Conservation (phyloP, 2,888 invertebrate species). For the Eristalis pertinax region DNA sequence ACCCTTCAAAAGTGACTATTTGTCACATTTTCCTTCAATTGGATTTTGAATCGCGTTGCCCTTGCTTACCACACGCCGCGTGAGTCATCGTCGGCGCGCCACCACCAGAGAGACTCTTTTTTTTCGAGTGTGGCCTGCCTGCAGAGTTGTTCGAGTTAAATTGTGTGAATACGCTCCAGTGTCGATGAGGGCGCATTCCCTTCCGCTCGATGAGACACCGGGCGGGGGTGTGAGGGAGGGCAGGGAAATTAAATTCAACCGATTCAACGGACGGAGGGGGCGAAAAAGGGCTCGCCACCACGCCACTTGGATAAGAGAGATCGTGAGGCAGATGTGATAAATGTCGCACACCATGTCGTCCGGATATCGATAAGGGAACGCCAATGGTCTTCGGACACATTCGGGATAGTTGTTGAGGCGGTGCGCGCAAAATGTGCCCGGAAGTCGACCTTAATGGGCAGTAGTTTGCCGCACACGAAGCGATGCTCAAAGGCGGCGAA, state of each 20-base stretch:
- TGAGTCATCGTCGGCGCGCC: background rate
- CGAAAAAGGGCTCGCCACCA: background rate
- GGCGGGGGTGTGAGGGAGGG: background rate
- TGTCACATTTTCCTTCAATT: slow-evolving; percentile 24
- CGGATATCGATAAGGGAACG: background rate
- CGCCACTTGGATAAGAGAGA: slow-evolving; percentile 44
- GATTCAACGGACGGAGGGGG: background rate
- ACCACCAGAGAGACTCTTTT: no score
- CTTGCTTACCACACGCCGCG: background rate
- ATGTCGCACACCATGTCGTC: slow-evolving; percentile 11
- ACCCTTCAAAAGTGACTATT: slow-evolving; percentile 40
- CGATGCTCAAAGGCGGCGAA: background rate
- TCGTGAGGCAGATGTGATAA: slow-evolving; percentile 62
- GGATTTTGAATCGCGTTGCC: slow-evolving; percentile 31
- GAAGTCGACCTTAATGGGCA: background rate
- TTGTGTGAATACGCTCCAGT: slow-evolving; percentile 18
- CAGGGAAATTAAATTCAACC: background rate
- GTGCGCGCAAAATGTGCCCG: background rate
- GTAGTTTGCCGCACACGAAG: background rate
- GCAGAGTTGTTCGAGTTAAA: slow-evolving; percentile 10
- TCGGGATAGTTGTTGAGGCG: background rate
- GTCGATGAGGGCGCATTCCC: background rate
- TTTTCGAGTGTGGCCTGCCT: no score
- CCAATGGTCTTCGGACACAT: background rate
- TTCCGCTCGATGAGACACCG: slow-evolving; percentile 28